Conservation (phyloP, 2,113 vertebrate species). For the Sinocyclocheilus rhinocerous region DNA sequence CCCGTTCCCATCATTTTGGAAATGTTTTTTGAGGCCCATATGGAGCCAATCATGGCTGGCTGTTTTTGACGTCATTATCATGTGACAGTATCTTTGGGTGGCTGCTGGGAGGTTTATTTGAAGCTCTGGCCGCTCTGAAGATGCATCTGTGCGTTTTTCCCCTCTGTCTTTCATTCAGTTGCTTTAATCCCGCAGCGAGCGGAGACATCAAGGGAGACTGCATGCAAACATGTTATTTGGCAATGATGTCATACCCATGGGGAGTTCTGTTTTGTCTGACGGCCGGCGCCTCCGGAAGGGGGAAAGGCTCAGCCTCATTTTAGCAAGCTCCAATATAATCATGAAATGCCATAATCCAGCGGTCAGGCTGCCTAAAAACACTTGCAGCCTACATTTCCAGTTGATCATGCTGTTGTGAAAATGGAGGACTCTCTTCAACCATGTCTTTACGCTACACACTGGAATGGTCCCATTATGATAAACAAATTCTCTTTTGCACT, state of each 20-base stretch:
- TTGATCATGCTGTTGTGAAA: conserved; percentile 28
- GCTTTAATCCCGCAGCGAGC: conserved; percentile 66
- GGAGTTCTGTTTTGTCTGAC: conserved; percentile 71
- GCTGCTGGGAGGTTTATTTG: conserved; percentile 68
- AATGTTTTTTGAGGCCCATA: conserved; percentile 39
- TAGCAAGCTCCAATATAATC: conserved; percentile 62
- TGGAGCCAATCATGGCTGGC: conserved; percentile 50
- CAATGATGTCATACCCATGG: conserved; percentile 69
- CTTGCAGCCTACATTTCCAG: conserved; percentile 39
- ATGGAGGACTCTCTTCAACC: not conserved
- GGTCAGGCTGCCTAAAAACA: conserved; percentile 37
- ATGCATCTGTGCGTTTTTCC: conserved; percentile 67
- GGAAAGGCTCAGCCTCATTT: conserved; percentile 61
- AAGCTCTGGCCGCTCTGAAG: conserved; percentile 64
- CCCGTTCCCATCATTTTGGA: conserved; percentile 11
- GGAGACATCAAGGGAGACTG: conserved; percentile 73
- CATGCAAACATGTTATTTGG: conserved; percentile 75
- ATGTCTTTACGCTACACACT: not conserved
- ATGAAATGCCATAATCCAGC: conserved; percentile 44
- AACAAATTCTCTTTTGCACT: not conserved
- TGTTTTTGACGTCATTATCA: conserved; percentile 64
- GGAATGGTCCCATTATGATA: not conserved
- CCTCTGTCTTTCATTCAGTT: conserved; percentile 62
- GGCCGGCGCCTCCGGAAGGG: conserved; percentile 48
- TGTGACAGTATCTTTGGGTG: conserved; percentile 53